Percentiles rank a stretch among this genome's conserved stretches.
These are phyloP conservation scores for Andrena bicolor DNA, from an alignment of 2,888 invertebrate genomes.

Conservation along the genomic window DNA sequence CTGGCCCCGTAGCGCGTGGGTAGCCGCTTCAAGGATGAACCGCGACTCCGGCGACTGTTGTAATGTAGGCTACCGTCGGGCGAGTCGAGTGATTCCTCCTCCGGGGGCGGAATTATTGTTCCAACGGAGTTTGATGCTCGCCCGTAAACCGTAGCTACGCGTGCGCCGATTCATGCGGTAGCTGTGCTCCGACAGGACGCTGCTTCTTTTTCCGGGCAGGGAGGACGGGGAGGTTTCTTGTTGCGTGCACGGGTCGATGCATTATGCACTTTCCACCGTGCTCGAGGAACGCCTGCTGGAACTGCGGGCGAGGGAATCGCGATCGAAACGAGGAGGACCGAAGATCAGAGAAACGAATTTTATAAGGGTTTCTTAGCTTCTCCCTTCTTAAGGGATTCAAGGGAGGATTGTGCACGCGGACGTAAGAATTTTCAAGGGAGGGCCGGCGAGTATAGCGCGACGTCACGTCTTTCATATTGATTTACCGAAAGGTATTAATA, in stretches of 20 bases:
- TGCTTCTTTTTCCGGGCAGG: not conserved
- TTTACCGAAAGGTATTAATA: slow-evolving; percentile 63
- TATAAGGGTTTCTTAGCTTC: slow-evolving; percentile 33
- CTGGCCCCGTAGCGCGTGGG: slow-evolving; percentile 29
- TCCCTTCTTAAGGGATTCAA: slow-evolving; percentile 35
- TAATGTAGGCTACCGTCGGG: not conserved
- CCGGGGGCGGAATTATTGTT: not conserved
- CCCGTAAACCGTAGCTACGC: slow-evolving; percentile 21
- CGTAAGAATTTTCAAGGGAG: slow-evolving; percentile 51
- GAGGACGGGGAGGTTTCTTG: not conserved
- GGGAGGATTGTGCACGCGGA: slow-evolving; percentile 47
- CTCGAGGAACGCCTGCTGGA: too few species aligned
- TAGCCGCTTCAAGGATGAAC: slow-evolving; percentile 31
- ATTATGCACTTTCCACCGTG: not conserved
- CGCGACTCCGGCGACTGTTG: not conserved
- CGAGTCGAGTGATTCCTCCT: not conserved
- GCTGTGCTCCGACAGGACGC: not conserved
- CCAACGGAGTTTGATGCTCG: slow-evolving; percentile 29
- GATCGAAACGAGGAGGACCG: not conserved
- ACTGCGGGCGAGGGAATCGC: too few species aligned
- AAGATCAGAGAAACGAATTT: not conserved
- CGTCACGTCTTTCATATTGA: slow-evolving; percentile 60
- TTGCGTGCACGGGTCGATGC: not conserved
- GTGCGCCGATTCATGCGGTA: slow-evolving; percentile 30
- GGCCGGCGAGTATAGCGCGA: slow-evolving; percentile 22